Conservation (phyloP, 2,113 vertebrate genomes). For the Eolophus roseicapilla region DNA sequence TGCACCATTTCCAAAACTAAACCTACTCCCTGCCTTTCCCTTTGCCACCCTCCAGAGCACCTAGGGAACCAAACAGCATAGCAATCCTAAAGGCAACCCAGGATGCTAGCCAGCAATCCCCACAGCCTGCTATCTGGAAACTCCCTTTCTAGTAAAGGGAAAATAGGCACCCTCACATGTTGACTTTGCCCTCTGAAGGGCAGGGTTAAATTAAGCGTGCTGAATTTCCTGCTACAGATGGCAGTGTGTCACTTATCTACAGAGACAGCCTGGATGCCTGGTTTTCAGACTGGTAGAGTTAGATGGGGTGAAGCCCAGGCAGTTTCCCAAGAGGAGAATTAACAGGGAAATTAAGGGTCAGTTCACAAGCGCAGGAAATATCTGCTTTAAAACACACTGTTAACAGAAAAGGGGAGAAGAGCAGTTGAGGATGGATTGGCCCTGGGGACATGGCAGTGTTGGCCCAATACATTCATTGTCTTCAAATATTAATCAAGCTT, state of each 20-base stretch:
- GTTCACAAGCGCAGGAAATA: neutral
- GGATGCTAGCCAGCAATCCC: neutral
- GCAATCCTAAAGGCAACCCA: neutral
- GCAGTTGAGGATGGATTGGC: neutral
- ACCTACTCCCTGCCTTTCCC: neutral
- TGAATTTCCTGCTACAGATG: neutral
- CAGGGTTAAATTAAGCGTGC: neutral
- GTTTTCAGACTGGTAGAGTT: neutral
- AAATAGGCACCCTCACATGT: neutral
- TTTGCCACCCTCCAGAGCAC: neutral
- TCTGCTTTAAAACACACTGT: neutral
- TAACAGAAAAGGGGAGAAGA: neutral
- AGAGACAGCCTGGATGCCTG: neutral
- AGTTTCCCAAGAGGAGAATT: neutral
- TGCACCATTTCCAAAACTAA: neutral
- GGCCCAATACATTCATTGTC: neutral
- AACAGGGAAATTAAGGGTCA: neutral
- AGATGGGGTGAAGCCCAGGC: neutral
- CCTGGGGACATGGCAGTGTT: neutral
- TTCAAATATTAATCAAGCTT: slow-evolving; percentile 1
- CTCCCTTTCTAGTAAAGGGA: neutral
- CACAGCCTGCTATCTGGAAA: neutral
- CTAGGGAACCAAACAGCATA: neutral
- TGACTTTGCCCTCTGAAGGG: neutral
- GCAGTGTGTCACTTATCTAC: neutral